Evolutionary conservation across 1,140 invertebrate genomes (phyloP), one percentile per base, ranked within the genome.

Genomic region (Zaprionus gabonicus): DNA sequence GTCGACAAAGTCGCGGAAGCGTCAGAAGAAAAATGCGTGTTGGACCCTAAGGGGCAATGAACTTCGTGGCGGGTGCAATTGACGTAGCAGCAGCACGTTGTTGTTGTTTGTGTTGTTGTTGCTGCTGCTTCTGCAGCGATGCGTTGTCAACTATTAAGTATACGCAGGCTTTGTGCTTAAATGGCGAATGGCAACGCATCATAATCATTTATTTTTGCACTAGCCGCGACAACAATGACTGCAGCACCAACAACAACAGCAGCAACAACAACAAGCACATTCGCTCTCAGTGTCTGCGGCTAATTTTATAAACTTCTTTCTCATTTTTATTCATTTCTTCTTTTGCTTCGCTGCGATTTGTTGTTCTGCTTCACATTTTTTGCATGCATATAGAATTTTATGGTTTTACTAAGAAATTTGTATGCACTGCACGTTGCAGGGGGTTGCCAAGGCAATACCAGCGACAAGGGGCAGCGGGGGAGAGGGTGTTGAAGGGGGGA

Each of bases 181-280:
- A 68, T 44, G 76, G 81, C 67, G 68, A 71, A 83, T 80, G 81
- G 81, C 81, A 77, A 56, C 82, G 82, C 82, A 84, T 85, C 82
- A 85, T 85, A 85, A 85, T 85, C 82, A 85, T 81, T 85, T 85
- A 81, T 81, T 85, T 85, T 81, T 81, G 76, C 82, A 86, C 82
- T 82, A 85, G 82, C 20, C 27, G 59, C 75, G 64, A 77, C 75
- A 77, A 77, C 74, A 77, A 77, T 66, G 63, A 67, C 62, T 55
- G 58, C 60, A 65, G 6, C 68, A 60, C 63, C 66, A 69, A 46
- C 49, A 51, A 31, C 63, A 69, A 49, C 51, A 64, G 28, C 70
- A 72, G 13, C 78, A 81, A 76, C 66, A 62, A n/a, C 51, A 44
- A 15, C 53, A 36, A 20, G 20, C 28, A 57, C 44, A 46, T 46